These are phyloP conservation scores for Scartelaos histophorus DNA, from an alignment of 2,113 vertebrate species.

Conservation along the genomic window DNA sequence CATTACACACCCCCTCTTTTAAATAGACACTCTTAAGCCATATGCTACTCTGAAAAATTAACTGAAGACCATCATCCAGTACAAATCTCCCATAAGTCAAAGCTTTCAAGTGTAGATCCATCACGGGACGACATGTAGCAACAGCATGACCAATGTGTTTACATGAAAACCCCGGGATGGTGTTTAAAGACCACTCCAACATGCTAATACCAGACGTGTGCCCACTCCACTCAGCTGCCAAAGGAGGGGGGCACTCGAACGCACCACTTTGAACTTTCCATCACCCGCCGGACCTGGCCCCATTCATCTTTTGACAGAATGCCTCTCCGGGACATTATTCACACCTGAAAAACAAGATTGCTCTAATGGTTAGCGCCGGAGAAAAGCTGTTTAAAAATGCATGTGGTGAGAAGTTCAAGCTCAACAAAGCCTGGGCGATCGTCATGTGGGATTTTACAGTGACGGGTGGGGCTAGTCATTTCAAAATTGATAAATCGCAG, in stretches of 20 bases:
- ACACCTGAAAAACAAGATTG: neutral
- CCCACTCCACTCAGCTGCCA: neutral
- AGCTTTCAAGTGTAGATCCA: neutral
- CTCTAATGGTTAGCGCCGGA: neutral
- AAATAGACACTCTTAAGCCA: no score
- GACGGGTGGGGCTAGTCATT: neutral
- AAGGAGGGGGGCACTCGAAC: neutral
- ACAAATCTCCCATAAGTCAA: neutral
- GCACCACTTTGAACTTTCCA: neutral
- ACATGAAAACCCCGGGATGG: constrained; percentile 18
- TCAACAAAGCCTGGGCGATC: neutral
- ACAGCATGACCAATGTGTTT: constrained; percentile 20
- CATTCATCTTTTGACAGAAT: neutral
- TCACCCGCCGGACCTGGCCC: neutral
- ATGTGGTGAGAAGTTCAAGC: neutral
- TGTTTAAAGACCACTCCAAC: constrained; percentile 48
- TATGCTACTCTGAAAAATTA: no score
- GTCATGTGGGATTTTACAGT: neutral
- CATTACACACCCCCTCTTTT: no score
- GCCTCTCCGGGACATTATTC: neutral
- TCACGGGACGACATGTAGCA: neutral
- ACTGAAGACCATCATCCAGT: neutral
- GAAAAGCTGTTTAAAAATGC: neutral
- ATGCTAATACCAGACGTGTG: constrained; percentile 28
- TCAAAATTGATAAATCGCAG: no score